A percentile compares a stretch with the other conserved stretches of the same genome.
Conservation (phyloP, 1,140 invertebrate species). For the Drosophila mayri region DNA sequence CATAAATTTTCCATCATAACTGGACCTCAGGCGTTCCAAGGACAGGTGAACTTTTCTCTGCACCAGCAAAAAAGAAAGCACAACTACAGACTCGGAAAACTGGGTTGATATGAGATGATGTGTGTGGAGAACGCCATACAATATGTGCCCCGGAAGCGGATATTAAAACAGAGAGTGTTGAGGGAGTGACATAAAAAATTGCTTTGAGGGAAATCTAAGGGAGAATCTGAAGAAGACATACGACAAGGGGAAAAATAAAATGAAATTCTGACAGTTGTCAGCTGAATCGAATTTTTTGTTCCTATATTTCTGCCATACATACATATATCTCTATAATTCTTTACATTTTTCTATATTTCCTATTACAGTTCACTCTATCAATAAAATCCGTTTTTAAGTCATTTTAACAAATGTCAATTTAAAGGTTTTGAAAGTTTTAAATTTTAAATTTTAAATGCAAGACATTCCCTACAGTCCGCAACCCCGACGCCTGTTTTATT, state of each 20-base stretch:
- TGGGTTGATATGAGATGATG: conserved; percentile 5
- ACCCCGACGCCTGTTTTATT: conserved; percentile 1
- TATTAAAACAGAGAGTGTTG: conserved; percentile 58
- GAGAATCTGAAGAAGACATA: conserved; percentile 22
- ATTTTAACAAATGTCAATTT: background rate
- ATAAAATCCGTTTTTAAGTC: background rate
- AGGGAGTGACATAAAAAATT: background rate
- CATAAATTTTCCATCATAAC: conserved; percentile 69
- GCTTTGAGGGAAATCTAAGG: conserved; percentile 6
- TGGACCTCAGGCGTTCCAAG: background rate
- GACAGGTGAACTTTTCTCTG: background rate
- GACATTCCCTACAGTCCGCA: background rate
- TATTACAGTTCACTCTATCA: background rate
- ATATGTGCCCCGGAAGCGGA: conserved; percentile 68
- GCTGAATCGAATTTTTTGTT: conserved; percentile 7
- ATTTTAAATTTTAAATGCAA: background rate
- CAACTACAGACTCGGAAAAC: background rate
- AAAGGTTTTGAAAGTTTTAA: too few species aligned
- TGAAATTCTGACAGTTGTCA: conserved; percentile 46
- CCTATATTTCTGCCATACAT: too few species aligned
- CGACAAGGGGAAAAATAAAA: conserved; percentile 51
- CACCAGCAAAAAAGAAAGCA: background rate
- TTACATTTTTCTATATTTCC: background rate
- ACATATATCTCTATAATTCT: background rate
- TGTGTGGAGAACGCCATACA: conserved; percentile 36